Percentiles rank a stretch among this genome's conserved stretches.
These are phyloP conservation scores for Psittacula echo DNA, from an alignment of 2,797 vertebrate genomes.

Conservation along the genomic window DNA sequence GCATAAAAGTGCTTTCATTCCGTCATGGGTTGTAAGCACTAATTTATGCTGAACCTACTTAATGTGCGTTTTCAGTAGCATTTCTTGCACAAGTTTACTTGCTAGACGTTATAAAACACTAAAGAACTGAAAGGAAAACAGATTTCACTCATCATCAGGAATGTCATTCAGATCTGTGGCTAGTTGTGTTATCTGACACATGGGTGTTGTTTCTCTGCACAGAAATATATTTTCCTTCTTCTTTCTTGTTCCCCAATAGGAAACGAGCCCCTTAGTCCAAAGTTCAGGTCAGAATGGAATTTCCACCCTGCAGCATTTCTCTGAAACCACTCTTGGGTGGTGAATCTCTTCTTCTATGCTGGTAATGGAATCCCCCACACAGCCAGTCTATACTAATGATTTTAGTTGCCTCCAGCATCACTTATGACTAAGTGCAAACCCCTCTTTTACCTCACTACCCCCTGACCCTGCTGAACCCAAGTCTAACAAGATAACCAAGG, in stretches of 20 bases:
- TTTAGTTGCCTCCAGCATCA: not conserved
- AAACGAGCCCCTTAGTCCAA: not conserved
- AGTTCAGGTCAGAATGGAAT: not conserved
- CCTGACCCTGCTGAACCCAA: not conserved
- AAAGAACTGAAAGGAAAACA: not conserved
- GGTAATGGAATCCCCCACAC: slow-evolving; percentile 12
- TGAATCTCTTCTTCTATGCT: slow-evolving; percentile 10
- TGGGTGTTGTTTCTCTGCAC: not conserved
- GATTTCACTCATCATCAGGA: not conserved
- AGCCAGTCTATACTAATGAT: not conserved
- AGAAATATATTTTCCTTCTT: not conserved
- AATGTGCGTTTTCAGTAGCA: not conserved
- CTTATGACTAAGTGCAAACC: slow-evolving; percentile 50
- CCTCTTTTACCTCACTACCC: not conserved
- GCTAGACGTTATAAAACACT: not conserved
- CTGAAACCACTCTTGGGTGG: not conserved
- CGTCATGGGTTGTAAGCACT: not conserved
- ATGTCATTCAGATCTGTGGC: not conserved
- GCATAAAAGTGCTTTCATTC: not conserved
- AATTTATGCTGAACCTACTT: not conserved
- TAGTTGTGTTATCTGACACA: not conserved
- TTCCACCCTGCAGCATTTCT: slow-evolving; percentile 12
- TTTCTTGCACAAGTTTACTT: not conserved
- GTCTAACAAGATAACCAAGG: not conserved
- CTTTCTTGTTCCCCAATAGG: not conserved